phyloP scores from a whole-genome alignment of 2,888 invertebrate genomes.

The Lomographa bimaculata region DNA sequence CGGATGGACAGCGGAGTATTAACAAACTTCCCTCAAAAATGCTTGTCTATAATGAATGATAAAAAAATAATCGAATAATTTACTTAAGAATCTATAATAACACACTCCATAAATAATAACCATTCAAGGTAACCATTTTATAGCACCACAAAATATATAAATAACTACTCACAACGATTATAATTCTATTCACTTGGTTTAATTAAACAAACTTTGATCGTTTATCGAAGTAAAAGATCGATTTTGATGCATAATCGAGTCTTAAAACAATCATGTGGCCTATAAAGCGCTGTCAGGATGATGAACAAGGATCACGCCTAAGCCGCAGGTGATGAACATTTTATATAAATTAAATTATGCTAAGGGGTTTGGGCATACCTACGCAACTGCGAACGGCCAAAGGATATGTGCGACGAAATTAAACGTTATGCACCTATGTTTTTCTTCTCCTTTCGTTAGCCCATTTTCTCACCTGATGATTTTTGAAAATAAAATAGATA shows the following conservation, averaged over 20 bases:
- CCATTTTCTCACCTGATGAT: too few species aligned
- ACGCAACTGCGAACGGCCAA: slow-evolving; percentile 2
- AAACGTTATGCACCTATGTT: too few species aligned
- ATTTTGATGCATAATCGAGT: slow-evolving; percentile 10
- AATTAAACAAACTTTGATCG: slow-evolving; percentile 12
- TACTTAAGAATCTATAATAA: too few species aligned
- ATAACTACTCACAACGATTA: not conserved
- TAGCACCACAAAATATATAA: not conserved
- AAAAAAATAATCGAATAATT: too few species aligned
- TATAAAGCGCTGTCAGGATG: slow-evolving; percentile 37
- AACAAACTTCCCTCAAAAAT: too few species aligned
- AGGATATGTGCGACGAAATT: too few species aligned
- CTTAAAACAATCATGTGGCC: slow-evolving; percentile 10
- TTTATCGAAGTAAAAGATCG: too few species aligned
- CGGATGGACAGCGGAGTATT: too few species aligned
- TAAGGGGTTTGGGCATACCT: not conserved
- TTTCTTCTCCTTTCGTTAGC: too few species aligned
- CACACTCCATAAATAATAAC: too few species aligned
- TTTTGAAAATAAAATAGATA: too few species aligned
- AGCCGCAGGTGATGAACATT: slow-evolving; percentile 63
- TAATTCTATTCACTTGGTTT: slow-evolving; percentile 10
- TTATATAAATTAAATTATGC: slow-evolving; percentile 63
- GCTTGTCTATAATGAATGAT: too few species aligned
- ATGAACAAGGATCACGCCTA: slow-evolving; percentile 48
- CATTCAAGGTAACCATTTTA: not conserved